Evolutionary conservation across 2,888 invertebrate genomes (phyloP).

Genomic region (Catonia carolina): DNA sequence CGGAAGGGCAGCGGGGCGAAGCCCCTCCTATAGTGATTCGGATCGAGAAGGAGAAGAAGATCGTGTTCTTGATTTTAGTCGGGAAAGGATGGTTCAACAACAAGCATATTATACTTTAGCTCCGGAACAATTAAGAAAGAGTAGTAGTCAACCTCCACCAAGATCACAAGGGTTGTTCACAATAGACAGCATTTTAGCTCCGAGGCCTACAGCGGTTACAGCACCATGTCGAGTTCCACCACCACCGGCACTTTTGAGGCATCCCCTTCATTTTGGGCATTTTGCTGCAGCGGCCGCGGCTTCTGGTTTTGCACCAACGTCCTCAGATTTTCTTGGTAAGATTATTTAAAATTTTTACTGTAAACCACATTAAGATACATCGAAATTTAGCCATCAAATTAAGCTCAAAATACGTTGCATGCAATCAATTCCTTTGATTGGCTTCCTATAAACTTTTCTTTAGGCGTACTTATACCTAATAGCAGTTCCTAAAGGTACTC

Average conservation of each 20-base stretch:
- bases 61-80: constrained; percentile 13
- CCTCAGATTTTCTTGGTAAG: constrained; percentile 74
- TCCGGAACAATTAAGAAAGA: not conserved
- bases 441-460: too few species aligned
- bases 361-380: too few species aligned
- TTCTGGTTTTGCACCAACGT: constrained; percentile 52
- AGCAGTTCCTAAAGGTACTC: too few species aligned
- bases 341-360: too few species aligned
- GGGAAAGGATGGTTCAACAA: constrained; percentile 6
- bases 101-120: not conserved
- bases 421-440: too few species aligned
- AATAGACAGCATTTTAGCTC: constrained; percentile 79
- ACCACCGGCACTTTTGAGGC: constrained; percentile 45
- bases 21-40: too few species aligned
- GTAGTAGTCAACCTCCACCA: constrained; percentile 1
- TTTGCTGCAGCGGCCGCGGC: constrained; percentile 49
- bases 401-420: too few species aligned
- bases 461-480: too few species aligned
- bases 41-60: not conserved
- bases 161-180: constrained; percentile 54
- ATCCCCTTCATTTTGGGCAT: constrained; percentile 54
- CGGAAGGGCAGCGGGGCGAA: too few species aligned
- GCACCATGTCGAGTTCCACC: constrained; percentile 34
- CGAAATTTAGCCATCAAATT: too few species aligned
- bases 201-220: constrained; percentile 42